Percentiles rank a stretch among this genome's conserved stretches.
These are phyloP conservation scores for Cerceris ruficornis DNA, from an alignment of 2,888 invertebrate species.

Conservation along the genomic window DNA sequence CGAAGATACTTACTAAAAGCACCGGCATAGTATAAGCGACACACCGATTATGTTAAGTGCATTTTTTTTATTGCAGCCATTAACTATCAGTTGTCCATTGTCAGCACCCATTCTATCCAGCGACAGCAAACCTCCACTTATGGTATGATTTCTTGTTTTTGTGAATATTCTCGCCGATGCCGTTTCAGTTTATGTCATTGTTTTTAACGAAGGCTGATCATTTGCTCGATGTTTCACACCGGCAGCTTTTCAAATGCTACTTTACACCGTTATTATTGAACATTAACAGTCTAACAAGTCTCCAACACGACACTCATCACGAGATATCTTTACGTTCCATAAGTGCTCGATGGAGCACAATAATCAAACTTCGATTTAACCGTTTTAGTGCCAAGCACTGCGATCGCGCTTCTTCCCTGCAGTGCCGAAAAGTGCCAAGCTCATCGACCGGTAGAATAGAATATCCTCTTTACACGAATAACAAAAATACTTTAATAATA, in stretches of 20 bases:
- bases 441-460: too few species aligned
- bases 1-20: slow-evolving; percentile 46
- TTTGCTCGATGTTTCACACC: slow-evolving; percentile 27
- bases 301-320: slow-evolving; percentile 45
- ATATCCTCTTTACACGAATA: too few species aligned
- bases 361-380: too few species aligned
- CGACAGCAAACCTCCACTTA: slow-evolving; percentile 82
- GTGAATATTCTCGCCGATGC: slow-evolving; percentile 35
- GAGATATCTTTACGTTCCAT: slow-evolving; percentile 7
- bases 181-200: slow-evolving; percentile 45
- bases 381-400: too few species aligned
- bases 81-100: slow-evolving; percentile 82
- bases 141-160: slow-evolving; percentile 79
- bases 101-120: slow-evolving; percentile 82
- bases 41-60: slow-evolving; percentile 69
- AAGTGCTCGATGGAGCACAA: neutral
- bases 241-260: slow-evolving; percentile 46
- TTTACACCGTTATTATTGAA: slow-evolving; percentile 8
- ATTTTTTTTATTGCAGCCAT: slow-evolving; percentile 81
- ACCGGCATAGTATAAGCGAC: slow-evolving; percentile 52
- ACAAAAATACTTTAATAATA: too few species aligned
- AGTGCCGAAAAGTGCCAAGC: too few species aligned
- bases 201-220: slow-evolving; percentile 32
- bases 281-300: slow-evolving; percentile 28
- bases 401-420: too few species aligned